A percentile compares a stretch with the other conserved stretches of the same genome.
Evolutionary conservation across 2,113 vertebrate genomes (phyloP).

Genomic region (Malurus cyaneus): DNA sequence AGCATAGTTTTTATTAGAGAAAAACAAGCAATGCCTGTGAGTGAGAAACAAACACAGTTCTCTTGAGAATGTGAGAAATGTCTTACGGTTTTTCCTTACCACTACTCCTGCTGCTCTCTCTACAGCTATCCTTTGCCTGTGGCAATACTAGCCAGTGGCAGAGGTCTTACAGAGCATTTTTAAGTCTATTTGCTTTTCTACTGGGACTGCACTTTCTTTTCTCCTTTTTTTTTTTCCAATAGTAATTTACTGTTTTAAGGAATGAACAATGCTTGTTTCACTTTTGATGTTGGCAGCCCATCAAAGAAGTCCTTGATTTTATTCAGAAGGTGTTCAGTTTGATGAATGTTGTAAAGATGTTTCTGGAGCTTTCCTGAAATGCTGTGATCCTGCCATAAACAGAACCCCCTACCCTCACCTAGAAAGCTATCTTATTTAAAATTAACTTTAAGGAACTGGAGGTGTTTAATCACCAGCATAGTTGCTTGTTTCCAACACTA

Average conservation of each 20-base stretch:
- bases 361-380: background rate
- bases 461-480: background rate
- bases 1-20: background rate
- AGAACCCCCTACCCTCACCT: fast-evolving
- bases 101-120: background rate
- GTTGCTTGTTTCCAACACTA: background rate
- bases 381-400: background rate
- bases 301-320: constrained; percentile 18
- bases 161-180: background rate
- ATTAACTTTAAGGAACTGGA: background rate
- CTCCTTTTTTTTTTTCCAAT: background rate
- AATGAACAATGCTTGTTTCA: background rate
- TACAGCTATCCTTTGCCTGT: background rate
- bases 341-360: background rate
- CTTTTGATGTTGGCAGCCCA: background rate
- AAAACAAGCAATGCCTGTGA: background rate
- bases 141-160: background rate
- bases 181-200: background rate
- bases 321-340: background rate
- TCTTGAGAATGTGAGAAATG: background rate
- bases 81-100: background rate
- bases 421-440: background rate
- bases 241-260: background rate
- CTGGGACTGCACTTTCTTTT: background rate
- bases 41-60: background rate